Evolutionary conservation across 2,797 vertebrate species (phyloP).

Genomic region (Galago senegalensis): DNA sequence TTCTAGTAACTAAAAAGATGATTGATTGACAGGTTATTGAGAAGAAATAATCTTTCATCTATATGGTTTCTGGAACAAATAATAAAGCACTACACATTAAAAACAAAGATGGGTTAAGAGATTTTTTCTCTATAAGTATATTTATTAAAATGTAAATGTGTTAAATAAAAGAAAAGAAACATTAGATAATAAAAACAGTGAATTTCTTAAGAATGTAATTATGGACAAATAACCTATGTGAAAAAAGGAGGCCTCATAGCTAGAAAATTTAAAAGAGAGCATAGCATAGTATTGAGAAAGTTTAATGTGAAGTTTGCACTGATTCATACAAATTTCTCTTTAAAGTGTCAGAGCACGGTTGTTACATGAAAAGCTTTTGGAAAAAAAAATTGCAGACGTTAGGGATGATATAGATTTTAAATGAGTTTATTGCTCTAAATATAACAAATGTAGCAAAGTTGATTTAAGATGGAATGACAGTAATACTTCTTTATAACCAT

Average conservation of each 20-base stretch:
- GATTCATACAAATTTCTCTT: background rate
- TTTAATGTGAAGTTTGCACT: background rate
- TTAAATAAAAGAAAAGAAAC: background rate
- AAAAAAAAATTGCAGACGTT: background rate
- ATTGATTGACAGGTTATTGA: background rate
- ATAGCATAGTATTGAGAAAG: background rate
- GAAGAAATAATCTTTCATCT: background rate
- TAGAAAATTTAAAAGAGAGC: background rate
- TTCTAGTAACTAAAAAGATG: background rate
- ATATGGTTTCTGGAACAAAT: background rate
- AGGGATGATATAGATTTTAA: background rate
- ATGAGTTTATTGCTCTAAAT: background rate
- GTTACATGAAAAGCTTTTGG: background rate
- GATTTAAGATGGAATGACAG: background rate
- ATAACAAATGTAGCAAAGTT: background rate
- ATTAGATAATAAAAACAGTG: background rate
- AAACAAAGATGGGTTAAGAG: background rate
- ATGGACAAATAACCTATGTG: background rate
- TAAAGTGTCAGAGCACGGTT: background rate
- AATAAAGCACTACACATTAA: background rate
- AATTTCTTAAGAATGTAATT: background rate
- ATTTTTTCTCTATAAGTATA: background rate
- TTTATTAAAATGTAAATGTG: background rate
- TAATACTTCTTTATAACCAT: background rate
- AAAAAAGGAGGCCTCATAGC: background rate